Evolutionary conservation across 2,888 invertebrate genomes (phyloP), one percentile per base, ranked within the genome.

Genomic region (Yponomeuta cagnagella): DNA sequence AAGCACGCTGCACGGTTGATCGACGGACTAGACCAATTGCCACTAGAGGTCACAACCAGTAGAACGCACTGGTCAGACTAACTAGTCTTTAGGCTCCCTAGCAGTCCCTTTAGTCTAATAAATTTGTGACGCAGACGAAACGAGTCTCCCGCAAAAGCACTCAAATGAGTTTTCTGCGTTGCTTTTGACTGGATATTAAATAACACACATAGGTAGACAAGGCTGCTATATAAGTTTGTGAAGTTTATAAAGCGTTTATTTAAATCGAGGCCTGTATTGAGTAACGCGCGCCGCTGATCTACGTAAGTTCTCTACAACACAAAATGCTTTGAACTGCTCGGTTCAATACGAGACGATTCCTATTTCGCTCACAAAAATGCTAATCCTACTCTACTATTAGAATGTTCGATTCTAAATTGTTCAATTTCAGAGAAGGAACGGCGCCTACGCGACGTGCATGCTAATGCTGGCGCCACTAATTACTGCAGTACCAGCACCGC

Each of bases 121-220:
- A 30, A 64, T 30, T 64, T 43, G 43, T 43, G 64, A n/a, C 30
- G 64, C 31, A 10, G 2, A 64, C 64, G n/a, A 30, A 30, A 2
- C 33, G 65, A 5, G 65, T 65, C 52, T 8, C 65, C 30, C 65
- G 30, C 33, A 65, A n/a, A 65, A 65, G 15, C 65, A 65, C 30
- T 10, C 65, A 65, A 65, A 65, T 65, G 65, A 65, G 65, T 65
- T 65, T 65, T 65, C 65, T 65, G 31, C 30, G n/a, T 65, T 31
- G 33, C 65, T 65, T 43, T 64, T 65, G 65, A 65, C 65, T 65
- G 31, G 65, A 65, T 65, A 65, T 65, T 65, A 65, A 30, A 65
- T 65, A 31, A 65, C 65, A 65, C 33, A 65, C 30, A 12, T 65
- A 31, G 43, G 65, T 33, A 23, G 30, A 43, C 43, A 15, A 58